Evolutionary conservation across 2,888 invertebrate genomes (phyloP), one percentile per base, ranked within the genome.

Genomic region (Parnassius glacialis): DNA sequence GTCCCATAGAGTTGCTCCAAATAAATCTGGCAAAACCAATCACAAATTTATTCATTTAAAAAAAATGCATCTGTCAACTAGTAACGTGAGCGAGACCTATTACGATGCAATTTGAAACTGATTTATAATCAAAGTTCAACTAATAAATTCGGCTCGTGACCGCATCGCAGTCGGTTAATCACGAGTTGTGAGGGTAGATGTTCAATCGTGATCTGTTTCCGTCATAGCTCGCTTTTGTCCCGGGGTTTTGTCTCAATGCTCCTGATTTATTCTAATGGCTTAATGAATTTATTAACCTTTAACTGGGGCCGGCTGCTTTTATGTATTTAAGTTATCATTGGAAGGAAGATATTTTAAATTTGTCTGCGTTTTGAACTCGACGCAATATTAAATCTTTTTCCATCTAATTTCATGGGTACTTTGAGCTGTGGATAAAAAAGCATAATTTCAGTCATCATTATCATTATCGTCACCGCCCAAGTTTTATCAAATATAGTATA

Each of bases 141-240:
- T 84, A 84, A 87, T 87, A 88, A 85, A 86, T 83, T 79, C 75
- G 67, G 71, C 75, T 87, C 88, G 88, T 89, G 88, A 89, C 85
- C 72, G 64, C 67, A 74, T 72, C 73, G 74, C 72, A 71, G 84
- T 76, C 73, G 74, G 72, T 78, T 76, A 76, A 81, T 81, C 80
- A 79, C 80, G 82, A 80, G 72, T 65, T 69, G 65, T 63, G 62
- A 68, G 66, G 69, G 69, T 61, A 57, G 61, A 61, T 57, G 67
- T 67, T 61, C 68, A 60, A 65, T 78, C 79, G 81, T 80, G 81
- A 78, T 76, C 73, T 67, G 68, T 73, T 70, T 70, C 70, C 74
- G 70, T 67, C 65, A 59, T 67, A 61, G 68, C 57, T 48, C 54
- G 59, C 48, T 66, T 48, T 42, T 52, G 56, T 55, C 47, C 47